Evolutionary conservation across 1,140 invertebrate genomes (phyloP), one percentile per base, ranked within the genome.

Genomic region (Tetranychus urticae): DNA sequence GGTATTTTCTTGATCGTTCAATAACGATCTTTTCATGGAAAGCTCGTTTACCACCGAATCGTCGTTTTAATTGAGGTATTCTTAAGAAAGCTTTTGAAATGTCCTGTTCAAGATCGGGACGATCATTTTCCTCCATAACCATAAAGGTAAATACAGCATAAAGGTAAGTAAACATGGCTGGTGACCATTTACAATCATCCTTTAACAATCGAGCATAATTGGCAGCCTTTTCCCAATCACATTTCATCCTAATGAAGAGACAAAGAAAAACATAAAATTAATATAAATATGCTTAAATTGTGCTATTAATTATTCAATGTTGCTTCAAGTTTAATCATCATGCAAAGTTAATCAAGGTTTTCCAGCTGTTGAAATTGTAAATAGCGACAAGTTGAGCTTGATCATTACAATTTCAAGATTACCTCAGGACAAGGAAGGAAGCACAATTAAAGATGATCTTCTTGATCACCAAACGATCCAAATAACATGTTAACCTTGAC

Each of bases 11-110:
- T 31, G 85, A 79, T 69, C 90, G 89, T 68, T 82, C 84, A 10
- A 88, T 79, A 45, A 85, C 82, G 76, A 94, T 97, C 69, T 97
- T 97, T 72, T 97, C 92, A 78, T 94, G 85, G 14, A 92, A 91
- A 64, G 97, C 73, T 7, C 90, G 94, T 75, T 96, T 94, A 0
- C 92, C 92, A 42, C 90, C 89, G 61, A 97, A 90, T 61, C 85
- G 77, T 70, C 92, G 85, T 68, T 88, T 90, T 70, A 82, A 81
- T 54, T 75, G 75, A 7, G 88, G 86, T 31, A 85, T 52, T 52
- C 50, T n/a, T 52, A 72, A 76, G 77, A 72, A 69, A 12, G 72
- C 69, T 23, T 74, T 71, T 12, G 76, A 77, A 6, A 79, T 67
- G 31, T 79, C 71, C 2, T 78, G 74, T 50, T 76, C 75, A 33